Base-by-base conservation (phyloP, 2,888 invertebrate species). In the Drosophila histrio region DNA sequence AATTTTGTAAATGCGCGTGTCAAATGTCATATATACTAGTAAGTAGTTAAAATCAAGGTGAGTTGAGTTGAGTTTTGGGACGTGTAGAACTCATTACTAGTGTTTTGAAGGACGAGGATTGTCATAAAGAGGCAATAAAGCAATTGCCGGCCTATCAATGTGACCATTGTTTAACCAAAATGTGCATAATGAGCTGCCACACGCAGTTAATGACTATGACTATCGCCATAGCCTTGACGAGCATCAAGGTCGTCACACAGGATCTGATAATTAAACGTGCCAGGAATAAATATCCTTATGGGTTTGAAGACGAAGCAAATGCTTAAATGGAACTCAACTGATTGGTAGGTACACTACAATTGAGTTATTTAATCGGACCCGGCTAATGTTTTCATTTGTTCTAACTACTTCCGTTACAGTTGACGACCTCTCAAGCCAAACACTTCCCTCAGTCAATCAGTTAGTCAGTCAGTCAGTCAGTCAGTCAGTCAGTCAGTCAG, bases 171-270 rank as follows among this genome's bases (percentile, higher is more conserved):
- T 70, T 59, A 56, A 47, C 85, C 66, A 73, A 76, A 81, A 81
- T 79, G 86, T 73, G 62, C 68, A 89, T 88, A 87, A 89, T 89
- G 80, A 79, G 88, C 77, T 90, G 90, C 90, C 90, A 90, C 90
- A 90, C 90, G 87, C 90, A 90, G 89, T 85, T 90, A 89, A 90
- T 90, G 83, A 72, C 54, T 50, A 6, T 8, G 7, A 38, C 38
- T 41, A 26, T 46, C 41, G 59, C 43, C 49, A 34, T 47, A 65
- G 65, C 88, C 88, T 82, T 87, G 82, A 79, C 65, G 2, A 61
- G 57, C 19, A 15, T n/a, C 36, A 24, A 47, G 59, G 36, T 60
- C 54, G 11, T 21, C 32, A 5, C 13, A 41, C 52, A 50, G 41
- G 38, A 64, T 52, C 58, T 36, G 46, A n/a, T 32, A 41, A 57